phyloP scores from a whole-genome alignment of 2,113 vertebrate species.

The Dromaius novaehollandiae region DNA sequence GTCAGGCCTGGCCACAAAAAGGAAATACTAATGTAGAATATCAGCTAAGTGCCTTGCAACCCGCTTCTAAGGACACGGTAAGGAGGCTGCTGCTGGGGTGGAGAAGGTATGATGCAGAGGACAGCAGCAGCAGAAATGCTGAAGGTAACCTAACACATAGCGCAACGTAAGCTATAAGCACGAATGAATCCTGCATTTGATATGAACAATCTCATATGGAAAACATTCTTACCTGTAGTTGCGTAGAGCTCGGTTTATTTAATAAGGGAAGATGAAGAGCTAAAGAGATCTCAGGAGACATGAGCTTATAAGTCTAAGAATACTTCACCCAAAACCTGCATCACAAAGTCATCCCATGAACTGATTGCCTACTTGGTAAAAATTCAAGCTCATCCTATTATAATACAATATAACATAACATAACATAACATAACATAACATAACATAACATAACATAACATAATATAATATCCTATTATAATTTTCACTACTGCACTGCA shows the following conservation, averaged over 20 bases:
- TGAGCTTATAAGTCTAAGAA: neutral
- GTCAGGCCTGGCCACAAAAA: neutral
- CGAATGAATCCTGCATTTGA: neutral
- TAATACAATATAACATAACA: too few relatives aligned
- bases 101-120: neutral
- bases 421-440: too few relatives aligned
- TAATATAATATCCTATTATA: neutral
- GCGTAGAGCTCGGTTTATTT: neutral
- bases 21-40: neutral
- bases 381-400: neutral
- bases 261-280: neutral
- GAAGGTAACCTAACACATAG: neutral
- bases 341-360: neutral
- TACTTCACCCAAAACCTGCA: neutral
- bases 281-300: neutral
- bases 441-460: too few relatives aligned
- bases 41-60: neutral
- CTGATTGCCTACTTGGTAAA: neutral
- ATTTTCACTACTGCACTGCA: neutral
- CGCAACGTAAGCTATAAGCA: rapidly evolving
- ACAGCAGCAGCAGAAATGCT: neutral
- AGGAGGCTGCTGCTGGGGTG: neutral
- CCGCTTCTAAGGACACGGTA: neutral
- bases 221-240: neutral
- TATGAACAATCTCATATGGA: neutral